A percentile compares a stretch with the other conserved stretches of the same genome.
These are phyloP conservation scores for Phortica variegata DNA, from an alignment of 1,140 invertebrate genomes.

Conservation along the genomic window DNA sequence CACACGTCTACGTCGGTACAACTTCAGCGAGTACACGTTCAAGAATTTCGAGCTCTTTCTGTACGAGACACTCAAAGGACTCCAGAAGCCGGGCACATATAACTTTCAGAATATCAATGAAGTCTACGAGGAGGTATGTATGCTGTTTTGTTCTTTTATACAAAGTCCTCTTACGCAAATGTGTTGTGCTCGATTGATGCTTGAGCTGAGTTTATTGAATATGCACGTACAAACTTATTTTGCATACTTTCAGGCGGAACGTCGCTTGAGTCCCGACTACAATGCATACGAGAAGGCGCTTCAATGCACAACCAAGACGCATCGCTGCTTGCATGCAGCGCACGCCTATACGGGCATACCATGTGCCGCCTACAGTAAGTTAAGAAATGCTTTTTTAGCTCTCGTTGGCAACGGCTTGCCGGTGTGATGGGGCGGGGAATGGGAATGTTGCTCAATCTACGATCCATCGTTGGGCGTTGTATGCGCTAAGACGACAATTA, in stretches of 20 bases:
- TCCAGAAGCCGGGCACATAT: constrained; percentile 68
- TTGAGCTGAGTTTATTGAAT: constrained; percentile 1
- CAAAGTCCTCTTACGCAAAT: background rate
- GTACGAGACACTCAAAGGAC: constrained; percentile 79
- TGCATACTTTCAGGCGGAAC: constrained; percentile 47
- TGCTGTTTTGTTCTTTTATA: background rate
- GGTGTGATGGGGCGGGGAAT: no score
- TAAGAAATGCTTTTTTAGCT: background rate
- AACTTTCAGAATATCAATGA: constrained; percentile 58
- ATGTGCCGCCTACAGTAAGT: constrained; percentile 80
- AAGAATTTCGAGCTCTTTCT: constrained; percentile 89
- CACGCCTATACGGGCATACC: constrained; percentile 88
- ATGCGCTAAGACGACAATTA: no score
- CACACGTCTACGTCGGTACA: constrained; percentile 63
- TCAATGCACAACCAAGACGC: constrained; percentile 79
- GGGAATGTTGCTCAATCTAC: background rate
- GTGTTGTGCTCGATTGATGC: constrained; percentile 6
- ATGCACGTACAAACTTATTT: background rate
- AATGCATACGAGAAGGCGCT: constrained; percentile 60
- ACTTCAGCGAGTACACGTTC: constrained; percentile 73
- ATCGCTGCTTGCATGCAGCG: constrained; percentile 84
- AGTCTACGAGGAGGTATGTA: constrained; percentile 57
- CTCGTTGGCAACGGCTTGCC: no score
- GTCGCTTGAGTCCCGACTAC: constrained; percentile 61
- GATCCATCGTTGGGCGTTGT: background rate